These are phyloP conservation scores for Phyllotreta striolata DNA, from an alignment of 2,888 invertebrate species.

Conservation along the genomic window DNA sequence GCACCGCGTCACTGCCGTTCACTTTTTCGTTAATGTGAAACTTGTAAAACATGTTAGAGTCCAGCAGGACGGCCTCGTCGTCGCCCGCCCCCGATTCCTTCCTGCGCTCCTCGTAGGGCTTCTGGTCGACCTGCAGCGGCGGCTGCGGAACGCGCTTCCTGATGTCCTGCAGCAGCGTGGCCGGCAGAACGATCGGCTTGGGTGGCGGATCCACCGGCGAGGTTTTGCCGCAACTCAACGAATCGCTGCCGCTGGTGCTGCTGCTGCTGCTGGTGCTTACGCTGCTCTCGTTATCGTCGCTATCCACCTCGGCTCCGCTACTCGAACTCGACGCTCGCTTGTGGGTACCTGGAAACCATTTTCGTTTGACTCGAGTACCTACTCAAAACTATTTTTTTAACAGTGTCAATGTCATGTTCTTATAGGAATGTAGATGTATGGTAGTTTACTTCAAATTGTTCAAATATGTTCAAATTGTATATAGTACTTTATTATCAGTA, in stretches of 20 bases:
- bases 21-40: constrained; percentile 85
- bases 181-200: constrained; percentile 65
- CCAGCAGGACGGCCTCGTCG: constrained; percentile 60
- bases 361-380: neutral
- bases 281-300: constrained; percentile 78
- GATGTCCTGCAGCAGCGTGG: constrained; percentile 74
- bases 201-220: constrained; percentile 44
- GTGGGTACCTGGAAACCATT: constrained; percentile 55
- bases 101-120: constrained; percentile 72
- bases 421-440: too few species aligned
- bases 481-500: too few species aligned
- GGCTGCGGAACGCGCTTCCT: constrained; percentile 64
- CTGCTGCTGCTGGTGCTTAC: constrained; percentile 75
- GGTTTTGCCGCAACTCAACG: constrained; percentile 77
- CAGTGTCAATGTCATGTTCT: neutral
- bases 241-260: constrained; percentile 84
- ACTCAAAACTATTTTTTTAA: neutral
- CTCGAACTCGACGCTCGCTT: constrained; percentile 62
- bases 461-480: too few species aligned
- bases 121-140: constrained; percentile 64
- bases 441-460: too few species aligned
- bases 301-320: constrained; percentile 73
- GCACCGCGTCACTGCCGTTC: constrained; percentile 63
- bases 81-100: constrained; percentile 61
- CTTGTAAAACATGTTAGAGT: constrained; percentile 81